Evolutionary conservation across 2,888 invertebrate species (phyloP).

Genomic region (Muschampia plurimacula): DNA sequence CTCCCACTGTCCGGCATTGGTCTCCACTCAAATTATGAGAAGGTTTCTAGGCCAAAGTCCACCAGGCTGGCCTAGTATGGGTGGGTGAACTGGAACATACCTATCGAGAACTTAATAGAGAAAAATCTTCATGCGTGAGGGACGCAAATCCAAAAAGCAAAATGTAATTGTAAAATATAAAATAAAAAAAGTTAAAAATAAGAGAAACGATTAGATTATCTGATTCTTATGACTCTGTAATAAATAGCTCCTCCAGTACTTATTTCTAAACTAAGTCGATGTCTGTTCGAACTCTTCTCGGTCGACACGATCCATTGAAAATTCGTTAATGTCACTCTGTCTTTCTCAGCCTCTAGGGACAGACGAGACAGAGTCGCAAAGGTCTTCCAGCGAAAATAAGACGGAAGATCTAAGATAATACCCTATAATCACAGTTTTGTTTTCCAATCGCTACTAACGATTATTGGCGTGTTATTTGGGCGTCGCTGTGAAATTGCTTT

Average conservation of each 20-base stretch:
- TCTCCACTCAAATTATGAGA: too few species aligned
- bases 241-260: not conserved
- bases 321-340: slow-evolving; percentile 84
- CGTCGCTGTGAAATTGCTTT: slow-evolving; percentile 83
- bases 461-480: slow-evolving; percentile 88
- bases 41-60: too few species aligned
- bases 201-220: not conserved
- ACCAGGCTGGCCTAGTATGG: too few species aligned
- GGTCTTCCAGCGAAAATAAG: slow-evolving; percentile 56
- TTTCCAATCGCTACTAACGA: slow-evolving; percentile 88
- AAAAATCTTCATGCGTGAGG: too few species aligned
- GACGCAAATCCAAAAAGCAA: too few species aligned
- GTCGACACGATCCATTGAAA: slow-evolving; percentile 76
- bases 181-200: too few species aligned
- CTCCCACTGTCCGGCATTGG: too few species aligned
- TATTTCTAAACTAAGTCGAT: slow-evolving; percentile 9
- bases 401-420: slow-evolving; percentile 69
- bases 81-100: too few species aligned
- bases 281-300: slow-evolving; percentile 49
- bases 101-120: too few species aligned
- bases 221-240: not conserved
- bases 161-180: too few species aligned
- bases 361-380: slow-evolving; percentile 62
- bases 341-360: slow-evolving; percentile 69
- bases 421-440: slow-evolving; percentile 89